Conservation (phyloP, 2,888 invertebrate genomes). For the Habrosyne pyritoides region DNA sequence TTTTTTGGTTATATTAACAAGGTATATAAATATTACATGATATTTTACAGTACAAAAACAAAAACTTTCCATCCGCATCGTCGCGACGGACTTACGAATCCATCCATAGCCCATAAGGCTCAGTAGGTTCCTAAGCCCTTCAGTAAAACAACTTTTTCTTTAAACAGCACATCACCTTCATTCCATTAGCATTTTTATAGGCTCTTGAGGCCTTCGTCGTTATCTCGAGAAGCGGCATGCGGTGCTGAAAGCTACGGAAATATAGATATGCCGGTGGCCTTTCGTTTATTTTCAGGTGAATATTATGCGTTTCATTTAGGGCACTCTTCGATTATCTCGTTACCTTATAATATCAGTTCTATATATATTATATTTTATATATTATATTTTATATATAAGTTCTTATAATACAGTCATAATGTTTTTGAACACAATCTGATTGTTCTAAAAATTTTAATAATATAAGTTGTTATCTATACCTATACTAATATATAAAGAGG, state of each 20-base stretch:
- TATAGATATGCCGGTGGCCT: constrained; percentile 32
- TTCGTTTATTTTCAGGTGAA: constrained; percentile 39
- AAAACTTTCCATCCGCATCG: not conserved
- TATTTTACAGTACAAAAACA: not conserved
- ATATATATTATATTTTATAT: too few species aligned
- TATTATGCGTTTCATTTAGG: not conserved
- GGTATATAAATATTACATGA: too few species aligned
- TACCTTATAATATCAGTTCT: not conserved
- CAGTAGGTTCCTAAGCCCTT: constrained; percentile 4
- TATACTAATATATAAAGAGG: too few species aligned
- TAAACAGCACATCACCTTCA: constrained; percentile 51
- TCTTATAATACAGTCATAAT: too few species aligned
- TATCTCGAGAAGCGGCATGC: constrained; percentile 47
- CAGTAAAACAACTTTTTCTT: constrained; percentile 32
- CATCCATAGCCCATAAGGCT: not conserved
- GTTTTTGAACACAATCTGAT: too few species aligned
- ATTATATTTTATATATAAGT: too few species aligned
- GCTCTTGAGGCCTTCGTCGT: constrained; percentile 48
- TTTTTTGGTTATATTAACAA: too few species aligned
- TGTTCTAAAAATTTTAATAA: too few species aligned
- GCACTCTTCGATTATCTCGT: not conserved
- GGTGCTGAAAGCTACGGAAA: constrained; percentile 39
- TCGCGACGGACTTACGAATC: not conserved
- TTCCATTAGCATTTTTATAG: constrained; percentile 71
- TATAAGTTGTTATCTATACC: too few species aligned